A percentile compares a stretch with the other conserved stretches of the same genome.
These are phyloP conservation scores for Hirudinaria manillensis DNA, from an alignment of 2,888 invertebrate genomes.

Conservation along the genomic window DNA sequence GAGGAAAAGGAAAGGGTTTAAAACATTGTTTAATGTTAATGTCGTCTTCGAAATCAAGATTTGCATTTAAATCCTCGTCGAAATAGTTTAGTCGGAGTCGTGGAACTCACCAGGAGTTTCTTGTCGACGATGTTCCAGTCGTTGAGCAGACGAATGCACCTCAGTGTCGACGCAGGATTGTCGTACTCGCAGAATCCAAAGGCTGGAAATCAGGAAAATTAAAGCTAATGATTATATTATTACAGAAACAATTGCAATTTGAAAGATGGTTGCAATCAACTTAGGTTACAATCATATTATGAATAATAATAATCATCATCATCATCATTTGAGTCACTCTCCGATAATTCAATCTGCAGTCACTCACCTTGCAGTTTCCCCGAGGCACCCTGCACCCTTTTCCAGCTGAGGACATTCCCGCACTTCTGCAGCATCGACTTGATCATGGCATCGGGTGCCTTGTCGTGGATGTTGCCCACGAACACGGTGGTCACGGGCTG, in stretches of 20 bases:
- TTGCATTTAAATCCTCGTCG: too few relatives aligned
- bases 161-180: slow-evolving; percentile 85
- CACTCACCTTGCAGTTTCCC: slow-evolving; percentile 59
- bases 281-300: too few relatives aligned
- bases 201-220: slow-evolving; percentile 56
- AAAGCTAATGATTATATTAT: slow-evolving; percentile 21
- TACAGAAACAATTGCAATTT: not conserved
- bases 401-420: slow-evolving; percentile 92
- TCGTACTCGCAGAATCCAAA: slow-evolving; percentile 98
- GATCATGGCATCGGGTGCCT: slow-evolving; percentile 89
- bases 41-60: too few relatives aligned
- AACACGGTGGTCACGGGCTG: slow-evolving; percentile 94
- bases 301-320: too few relatives aligned
- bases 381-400: slow-evolving; percentile 75
- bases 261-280: not conserved
- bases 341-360: too few relatives aligned
- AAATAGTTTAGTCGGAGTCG: too few relatives aligned
- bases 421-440: slow-evolving; percentile 84
- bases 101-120: slow-evolving; percentile 71
- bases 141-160: slow-evolving; percentile 82
- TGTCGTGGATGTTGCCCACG: slow-evolving; percentile 90
- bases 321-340: too few relatives aligned
- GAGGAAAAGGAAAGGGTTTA: not conserved
- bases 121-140: slow-evolving; percentile 87
- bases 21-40: not conserved